Evolutionary conservation across 2,797 vertebrate genomes (phyloP), one percentile per base, ranked within the genome.

Genomic region (Ptychadena robeensis): DNA sequence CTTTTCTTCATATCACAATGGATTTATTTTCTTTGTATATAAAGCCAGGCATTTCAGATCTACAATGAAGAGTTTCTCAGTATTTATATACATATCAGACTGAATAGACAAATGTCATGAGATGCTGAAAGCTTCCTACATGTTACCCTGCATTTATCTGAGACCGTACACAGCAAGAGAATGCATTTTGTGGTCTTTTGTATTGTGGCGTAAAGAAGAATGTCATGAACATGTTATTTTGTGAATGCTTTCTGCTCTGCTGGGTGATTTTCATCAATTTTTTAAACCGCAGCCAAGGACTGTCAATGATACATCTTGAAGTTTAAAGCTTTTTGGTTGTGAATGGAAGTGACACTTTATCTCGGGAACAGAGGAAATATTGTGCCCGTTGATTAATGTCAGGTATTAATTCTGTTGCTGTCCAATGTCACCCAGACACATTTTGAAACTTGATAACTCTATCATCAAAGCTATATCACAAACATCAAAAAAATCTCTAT

Each of bases 291-390:
- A 59, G 65, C 25, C 77, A 69, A 37, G 44, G 77, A 57, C 68
- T 59, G 65, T 59, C 77, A 69, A 70, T 61, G 77, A 69, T 61
- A 70, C 10, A 32, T 61, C 77, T 79, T 64, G 34, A 72, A 31
- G 59, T 71, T 68, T 27, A 64, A 53, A 18, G 57, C 57, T 63
- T 75, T 59, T 59, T 40, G 72, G 15, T 82, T 68, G 37, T 61
- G 40, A 82, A 61, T 82, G 27, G 69, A 75, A 74, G 64, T 82
- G 67, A 44, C 80, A 82, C 61, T 76, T 81, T 76, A 75, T 73
- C 72, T 82, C 69, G 35, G 18, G 44, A 32, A 65, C 48, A 77
- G 31, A 71, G 53, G 37, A 32, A 64, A 34, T 77, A 71, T 76
- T 31, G 32, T 59, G 48, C 48, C 63, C 72, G 77, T 70, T 82